Evolutionary conservation across 1,140 invertebrate genomes (phyloP).

Genomic region (Lepidotrigona ventralis): DNA sequence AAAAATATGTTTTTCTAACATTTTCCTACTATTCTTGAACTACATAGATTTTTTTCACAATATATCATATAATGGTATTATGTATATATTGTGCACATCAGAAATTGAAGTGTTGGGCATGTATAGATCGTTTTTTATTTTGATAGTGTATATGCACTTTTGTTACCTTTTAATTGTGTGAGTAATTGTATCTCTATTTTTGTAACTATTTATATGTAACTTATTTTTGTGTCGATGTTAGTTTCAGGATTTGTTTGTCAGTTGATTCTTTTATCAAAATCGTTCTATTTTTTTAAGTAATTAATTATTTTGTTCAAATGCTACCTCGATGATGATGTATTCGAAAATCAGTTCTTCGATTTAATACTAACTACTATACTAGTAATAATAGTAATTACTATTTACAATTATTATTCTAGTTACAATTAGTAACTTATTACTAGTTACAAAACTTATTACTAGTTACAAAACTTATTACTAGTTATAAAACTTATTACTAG

Average conservation of each 20-base stretch:
- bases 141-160: neutral
- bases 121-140: constrained; percentile 1
- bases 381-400: too few relatives aligned
- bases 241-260: neutral
- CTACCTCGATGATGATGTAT: neutral
- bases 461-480: too few relatives aligned
- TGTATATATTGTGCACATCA: neutral
- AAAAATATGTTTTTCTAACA: too few relatives aligned
- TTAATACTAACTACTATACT: neutral
- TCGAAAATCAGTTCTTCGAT: neutral
- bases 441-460: too few relatives aligned
- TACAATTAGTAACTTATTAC: too few relatives aligned
- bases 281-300: neutral
- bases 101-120: neutral
- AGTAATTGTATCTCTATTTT: constrained; percentile 4
- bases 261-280: neutral
- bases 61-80: neutral
- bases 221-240: too few relatives aligned
- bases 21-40: neutral
- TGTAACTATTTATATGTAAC: neutral
- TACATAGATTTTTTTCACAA: neutral
- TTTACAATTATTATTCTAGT: too few relatives aligned
- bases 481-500: too few relatives aligned
- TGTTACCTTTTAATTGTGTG: constrained; percentile 1
- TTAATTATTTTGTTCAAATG: neutral